A percentile compares a stretch with the other conserved stretches of the same genome.
Evolutionary conservation across 1,140 invertebrate species (phyloP).

Genomic region (Paraescarpia echinospica): DNA sequence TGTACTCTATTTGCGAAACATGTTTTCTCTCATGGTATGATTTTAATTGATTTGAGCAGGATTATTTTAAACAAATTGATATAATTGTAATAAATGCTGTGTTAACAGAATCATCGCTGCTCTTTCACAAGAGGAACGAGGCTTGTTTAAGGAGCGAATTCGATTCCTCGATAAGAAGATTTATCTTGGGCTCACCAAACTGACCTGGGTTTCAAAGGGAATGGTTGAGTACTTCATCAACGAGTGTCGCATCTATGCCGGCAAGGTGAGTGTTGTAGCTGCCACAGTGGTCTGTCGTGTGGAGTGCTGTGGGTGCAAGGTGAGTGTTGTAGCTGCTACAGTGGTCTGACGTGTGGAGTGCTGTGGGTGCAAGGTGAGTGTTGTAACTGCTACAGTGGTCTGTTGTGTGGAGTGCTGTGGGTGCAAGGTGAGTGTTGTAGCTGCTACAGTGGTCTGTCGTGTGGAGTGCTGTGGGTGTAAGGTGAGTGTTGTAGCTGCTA

Average conservation of each 20-base stretch:
- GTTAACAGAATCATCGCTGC: slow-evolving; percentile 65
- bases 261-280: slow-evolving; percentile 60
- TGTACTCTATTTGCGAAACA: no score
- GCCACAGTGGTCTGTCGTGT: neutral
- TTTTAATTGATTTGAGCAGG: neutral
- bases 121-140: slow-evolving; percentile 62
- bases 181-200: slow-evolving; percentile 74
- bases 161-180: slow-evolving; percentile 72
- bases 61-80: neutral
- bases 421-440: no score
- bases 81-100: neutral
- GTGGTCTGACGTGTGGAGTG: no score
- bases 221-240: slow-evolving; percentile 76
- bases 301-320: no score
- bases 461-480: no score
- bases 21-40: neutral
- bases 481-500: no score
- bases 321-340: no score
- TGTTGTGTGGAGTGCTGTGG: no score
- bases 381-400: no score
- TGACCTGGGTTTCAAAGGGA: slow-evolving; percentile 74
- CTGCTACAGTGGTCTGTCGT: no score
- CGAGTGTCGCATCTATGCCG: slow-evolving; percentile 71
- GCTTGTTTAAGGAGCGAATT: slow-evolving; percentile 65
- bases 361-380: no score